Conservation (phyloP, 2,888 invertebrate species). For the Aporophyla nigra region DNA sequence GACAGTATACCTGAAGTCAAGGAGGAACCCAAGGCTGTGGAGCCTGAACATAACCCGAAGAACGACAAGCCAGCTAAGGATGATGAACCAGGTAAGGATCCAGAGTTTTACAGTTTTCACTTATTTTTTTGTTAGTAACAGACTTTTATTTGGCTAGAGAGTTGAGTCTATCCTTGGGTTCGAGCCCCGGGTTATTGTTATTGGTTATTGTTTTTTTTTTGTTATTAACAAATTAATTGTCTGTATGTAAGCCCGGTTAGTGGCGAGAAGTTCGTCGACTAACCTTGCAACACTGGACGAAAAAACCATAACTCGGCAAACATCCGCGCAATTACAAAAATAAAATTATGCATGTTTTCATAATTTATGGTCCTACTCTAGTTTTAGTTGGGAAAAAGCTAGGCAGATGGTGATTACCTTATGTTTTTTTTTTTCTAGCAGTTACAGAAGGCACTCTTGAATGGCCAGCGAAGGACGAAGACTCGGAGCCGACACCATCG, state of each 20-base stretch:
- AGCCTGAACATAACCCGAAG: constrained; percentile 77
- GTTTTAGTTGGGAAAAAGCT: no score
- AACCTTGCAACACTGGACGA: not conserved
- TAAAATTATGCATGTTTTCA: not conserved
- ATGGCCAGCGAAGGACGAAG: constrained; percentile 85
- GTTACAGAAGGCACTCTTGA: constrained; percentile 85
- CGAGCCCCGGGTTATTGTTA: not conserved
- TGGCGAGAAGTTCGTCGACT: not conserved
- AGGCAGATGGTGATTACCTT: not conserved
- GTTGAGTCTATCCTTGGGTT: not conserved
- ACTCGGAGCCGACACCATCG: constrained; percentile 79
- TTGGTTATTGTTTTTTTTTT: no score
- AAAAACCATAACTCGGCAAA: not conserved
- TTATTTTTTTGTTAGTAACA: not conserved
- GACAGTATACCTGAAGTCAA: constrained; percentile 82
- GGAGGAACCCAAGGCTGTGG: constrained; percentile 80
- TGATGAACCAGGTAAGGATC: constrained; percentile 77
- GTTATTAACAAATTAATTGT: not conserved
- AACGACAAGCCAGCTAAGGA: constrained; percentile 85
- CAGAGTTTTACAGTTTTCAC: not conserved
- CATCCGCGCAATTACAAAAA: not conserved
- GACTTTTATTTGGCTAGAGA: not conserved
- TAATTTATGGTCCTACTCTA: not conserved
- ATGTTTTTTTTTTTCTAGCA: constrained; percentile 54
- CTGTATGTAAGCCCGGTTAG: rapidly evolving